These are phyloP conservation scores for Peucedramus taeniatus DNA, from an alignment of 2,113 vertebrate species.

Conservation along the genomic window DNA sequence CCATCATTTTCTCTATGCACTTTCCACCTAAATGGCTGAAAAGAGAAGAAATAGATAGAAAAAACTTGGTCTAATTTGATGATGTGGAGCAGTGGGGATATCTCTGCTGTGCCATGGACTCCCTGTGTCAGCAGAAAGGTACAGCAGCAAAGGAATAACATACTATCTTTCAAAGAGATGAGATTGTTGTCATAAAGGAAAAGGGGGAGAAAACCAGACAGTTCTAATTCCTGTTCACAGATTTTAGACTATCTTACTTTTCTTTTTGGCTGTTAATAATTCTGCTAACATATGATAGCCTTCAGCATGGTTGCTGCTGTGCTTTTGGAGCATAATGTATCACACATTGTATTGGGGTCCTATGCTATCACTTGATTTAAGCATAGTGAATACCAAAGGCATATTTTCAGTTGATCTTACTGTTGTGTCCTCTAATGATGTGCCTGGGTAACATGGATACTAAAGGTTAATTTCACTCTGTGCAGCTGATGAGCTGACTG, in stretches of 20 bases:
- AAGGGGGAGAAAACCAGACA: background rate
- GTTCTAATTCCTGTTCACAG: background rate
- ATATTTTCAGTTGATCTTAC: background rate
- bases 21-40: background rate
- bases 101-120: background rate
- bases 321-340: background rate
- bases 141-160: background rate
- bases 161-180: rapidly evolving
- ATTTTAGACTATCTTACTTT: background rate
- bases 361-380: background rate
- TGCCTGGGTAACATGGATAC: background rate
- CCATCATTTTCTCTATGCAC: background rate
- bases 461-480: background rate
- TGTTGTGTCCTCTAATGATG: background rate
- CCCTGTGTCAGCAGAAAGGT: background rate
- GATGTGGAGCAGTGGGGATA: background rate
- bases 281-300: background rate
- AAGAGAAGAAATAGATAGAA: background rate
- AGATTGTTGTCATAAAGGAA: background rate
- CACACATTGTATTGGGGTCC: no score
- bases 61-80: background rate
- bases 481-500: background rate
- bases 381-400: background rate
- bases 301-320: background rate
- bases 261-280: background rate